Conservation (phyloP, 2,797 vertebrate species). For the Harpagifer antarcticus region DNA sequence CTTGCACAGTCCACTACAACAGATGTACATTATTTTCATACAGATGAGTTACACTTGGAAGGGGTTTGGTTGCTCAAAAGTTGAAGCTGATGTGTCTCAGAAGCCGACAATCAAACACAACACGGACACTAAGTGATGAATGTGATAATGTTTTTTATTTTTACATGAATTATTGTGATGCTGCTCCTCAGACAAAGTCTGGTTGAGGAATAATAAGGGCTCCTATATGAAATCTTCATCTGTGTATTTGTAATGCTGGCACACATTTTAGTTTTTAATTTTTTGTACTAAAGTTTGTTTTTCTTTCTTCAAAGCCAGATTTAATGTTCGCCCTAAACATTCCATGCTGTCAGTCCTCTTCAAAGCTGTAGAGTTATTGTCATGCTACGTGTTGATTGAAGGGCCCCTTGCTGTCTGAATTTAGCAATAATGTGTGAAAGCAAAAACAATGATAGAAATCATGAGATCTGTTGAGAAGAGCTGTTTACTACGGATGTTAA, state of each 20-base stretch:
- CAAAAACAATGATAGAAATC: conserved; percentile 43
- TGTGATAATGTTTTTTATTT: conserved; percentile 73
- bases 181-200: conserved; percentile 81
- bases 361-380: conserved; percentile 52
- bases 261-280: conserved; percentile 17
- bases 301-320: conserved; percentile 26
- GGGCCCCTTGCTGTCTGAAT: conserved; percentile 67
- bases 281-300: conserved; percentile 11
- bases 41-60: conserved; percentile 27
- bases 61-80: conserved; percentile 51
- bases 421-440: conserved; percentile 84
- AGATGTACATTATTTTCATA: conserved; percentile 59
- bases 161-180: conserved; percentile 71
- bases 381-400: conserved; percentile 53
- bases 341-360: conserved; percentile 63
- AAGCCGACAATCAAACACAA: conserved; percentile 83
- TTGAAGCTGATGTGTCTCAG: conserved; percentile 57
- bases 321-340: conserved; percentile 67
- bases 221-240: conserved; percentile 67
- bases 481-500: conserved; percentile 21
- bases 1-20: conserved; percentile 62
- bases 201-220: conserved; percentile 84
- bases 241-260: conserved; percentile 41
- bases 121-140: conserved; percentile 72
- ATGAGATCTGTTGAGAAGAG: conserved; percentile 44